These are phyloP conservation scores for Rhinophrynus dorsalis DNA, from an alignment of 2,797 vertebrate genomes.

Conservation along the genomic window DNA sequence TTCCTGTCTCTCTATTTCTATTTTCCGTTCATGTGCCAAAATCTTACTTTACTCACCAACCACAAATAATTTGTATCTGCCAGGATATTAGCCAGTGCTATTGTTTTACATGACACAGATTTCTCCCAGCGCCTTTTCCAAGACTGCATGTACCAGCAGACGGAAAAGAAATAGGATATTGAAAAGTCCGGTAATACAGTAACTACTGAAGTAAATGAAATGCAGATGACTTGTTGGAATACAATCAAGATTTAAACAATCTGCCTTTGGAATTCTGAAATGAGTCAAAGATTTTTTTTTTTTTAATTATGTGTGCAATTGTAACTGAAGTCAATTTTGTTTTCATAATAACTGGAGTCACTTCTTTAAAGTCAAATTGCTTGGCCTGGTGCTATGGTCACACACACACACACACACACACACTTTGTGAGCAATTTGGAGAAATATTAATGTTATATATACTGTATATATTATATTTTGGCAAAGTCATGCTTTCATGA, in stretches of 20 bases:
- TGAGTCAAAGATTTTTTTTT: not conserved
- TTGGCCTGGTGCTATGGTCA: too few relatives aligned
- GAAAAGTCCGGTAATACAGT: conserved; percentile 1
- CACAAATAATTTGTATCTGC: conserved; percentile 24
- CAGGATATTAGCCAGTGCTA: conserved; percentile 22
- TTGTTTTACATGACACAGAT: conserved; percentile 17
- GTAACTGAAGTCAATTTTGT: not conserved
- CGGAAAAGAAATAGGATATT: conserved; percentile 20
- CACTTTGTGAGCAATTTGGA: too few relatives aligned
- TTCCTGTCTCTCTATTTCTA: not conserved
- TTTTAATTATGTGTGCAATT: conserved; percentile 14
- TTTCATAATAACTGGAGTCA: not conserved
- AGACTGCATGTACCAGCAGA: not conserved
- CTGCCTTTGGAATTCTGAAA: not conserved
- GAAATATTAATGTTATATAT: too few relatives aligned
- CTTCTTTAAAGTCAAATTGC: not conserved
- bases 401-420: too few relatives aligned
- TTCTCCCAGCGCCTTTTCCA: not conserved
- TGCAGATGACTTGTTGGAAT: conserved; percentile 26
- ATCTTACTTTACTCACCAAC: not conserved
- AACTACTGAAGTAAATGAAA: conserved; percentile 29
- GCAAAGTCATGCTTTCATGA: too few relatives aligned
- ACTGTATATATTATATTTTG: too few relatives aligned
- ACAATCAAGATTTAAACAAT: conserved; percentile 17
- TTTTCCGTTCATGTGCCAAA: conserved; percentile 2